phyloP scores from a whole-genome alignment of 2,113 vertebrate species.

The Regulus satrapa region DNA sequence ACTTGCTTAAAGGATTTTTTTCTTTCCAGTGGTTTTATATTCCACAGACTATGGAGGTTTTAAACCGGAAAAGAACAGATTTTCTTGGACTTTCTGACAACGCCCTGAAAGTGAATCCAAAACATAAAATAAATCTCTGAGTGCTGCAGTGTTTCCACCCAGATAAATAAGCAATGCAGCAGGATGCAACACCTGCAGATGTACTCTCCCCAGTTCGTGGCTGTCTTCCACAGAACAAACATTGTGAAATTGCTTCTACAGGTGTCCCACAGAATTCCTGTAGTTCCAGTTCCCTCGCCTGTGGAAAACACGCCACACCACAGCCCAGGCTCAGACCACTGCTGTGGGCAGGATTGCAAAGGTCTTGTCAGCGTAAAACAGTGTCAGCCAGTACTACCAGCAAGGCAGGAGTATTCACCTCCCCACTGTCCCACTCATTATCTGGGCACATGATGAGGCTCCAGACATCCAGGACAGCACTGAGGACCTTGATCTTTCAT shows the following conservation, averaged over 20 bases:
- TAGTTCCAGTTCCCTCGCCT: background rate
- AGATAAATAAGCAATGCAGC: background rate
- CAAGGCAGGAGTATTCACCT: background rate
- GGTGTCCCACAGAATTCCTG: background rate
- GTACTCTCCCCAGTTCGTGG: background rate
- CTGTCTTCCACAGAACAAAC: background rate
- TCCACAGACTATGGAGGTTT: background rate
- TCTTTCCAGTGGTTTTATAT: background rate
- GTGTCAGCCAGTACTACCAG: background rate
- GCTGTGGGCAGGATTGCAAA: background rate
- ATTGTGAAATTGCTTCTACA: background rate
- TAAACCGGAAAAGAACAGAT: background rate
- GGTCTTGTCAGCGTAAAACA: background rate
- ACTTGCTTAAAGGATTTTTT: background rate
- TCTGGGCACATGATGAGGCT: background rate
- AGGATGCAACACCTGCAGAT: background rate
- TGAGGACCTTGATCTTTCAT: background rate
- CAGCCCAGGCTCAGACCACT: background rate
- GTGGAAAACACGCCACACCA: background rate
- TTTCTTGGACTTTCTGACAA: background rate
- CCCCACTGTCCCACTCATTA: accelerated
- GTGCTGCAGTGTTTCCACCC: background rate
- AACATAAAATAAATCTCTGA: background rate
- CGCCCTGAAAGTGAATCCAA: background rate
- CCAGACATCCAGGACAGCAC: background rate